phyloP scores from a whole-genome alignment of 2,113 vertebrate genomes.

The Crotalus horridus region DNA sequence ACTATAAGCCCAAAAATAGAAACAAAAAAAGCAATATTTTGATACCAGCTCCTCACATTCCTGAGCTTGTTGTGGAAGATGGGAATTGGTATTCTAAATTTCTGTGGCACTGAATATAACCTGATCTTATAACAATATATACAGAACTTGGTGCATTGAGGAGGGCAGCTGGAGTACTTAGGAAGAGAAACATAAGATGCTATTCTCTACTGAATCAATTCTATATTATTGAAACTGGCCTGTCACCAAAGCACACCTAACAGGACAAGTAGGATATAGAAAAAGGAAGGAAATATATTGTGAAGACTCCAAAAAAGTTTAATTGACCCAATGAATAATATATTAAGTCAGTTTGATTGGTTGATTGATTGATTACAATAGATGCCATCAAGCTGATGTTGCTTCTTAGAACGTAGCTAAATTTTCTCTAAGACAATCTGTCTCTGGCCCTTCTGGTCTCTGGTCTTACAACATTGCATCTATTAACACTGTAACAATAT shows the following conservation, averaged over 20 bases:
- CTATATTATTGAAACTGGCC: not conserved
- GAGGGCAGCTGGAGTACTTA: not conserved
- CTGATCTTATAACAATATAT: no score
- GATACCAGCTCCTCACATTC: no score
- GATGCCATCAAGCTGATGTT: not conserved
- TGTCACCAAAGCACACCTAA: not conserved
- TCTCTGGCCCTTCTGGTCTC: not conserved
- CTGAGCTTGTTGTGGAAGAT: no score
- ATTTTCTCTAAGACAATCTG: not conserved
- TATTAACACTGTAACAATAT: not conserved
- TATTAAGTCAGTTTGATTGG: not conserved
- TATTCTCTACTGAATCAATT: not conserved
- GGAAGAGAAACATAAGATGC: not conserved
- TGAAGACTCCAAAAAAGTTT: not conserved
- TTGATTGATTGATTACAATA: not conserved
- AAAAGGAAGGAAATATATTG: not conserved
- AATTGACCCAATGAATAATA: not conserved
- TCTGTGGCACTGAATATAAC: no score
- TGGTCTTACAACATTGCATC: not conserved
- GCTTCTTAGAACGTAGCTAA: not conserved
- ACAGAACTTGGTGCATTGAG: no score
- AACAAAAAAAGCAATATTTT: no score
- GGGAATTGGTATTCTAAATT: no score
- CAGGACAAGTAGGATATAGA: not conserved
- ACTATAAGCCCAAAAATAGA: slow-evolving; percentile 29